Evolutionary conservation across 2,888 invertebrate species (phyloP).

Genomic region (Choristoneura rosaceana): DNA sequence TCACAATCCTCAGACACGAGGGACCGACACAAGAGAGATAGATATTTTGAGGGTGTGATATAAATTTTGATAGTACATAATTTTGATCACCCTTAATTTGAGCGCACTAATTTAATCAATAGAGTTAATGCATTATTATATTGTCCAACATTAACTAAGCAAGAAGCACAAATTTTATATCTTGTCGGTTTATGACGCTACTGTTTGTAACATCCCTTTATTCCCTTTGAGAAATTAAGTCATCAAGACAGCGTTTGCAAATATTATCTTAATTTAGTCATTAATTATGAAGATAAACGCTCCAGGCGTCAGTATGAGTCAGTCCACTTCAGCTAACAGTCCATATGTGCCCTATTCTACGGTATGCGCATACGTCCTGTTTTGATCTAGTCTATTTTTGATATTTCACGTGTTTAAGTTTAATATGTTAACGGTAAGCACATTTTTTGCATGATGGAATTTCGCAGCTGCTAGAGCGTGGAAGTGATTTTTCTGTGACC

Average conservation of each 20-base stretch:
- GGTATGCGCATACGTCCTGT: conserved; percentile 8
- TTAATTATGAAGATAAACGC: conserved; percentile 32
- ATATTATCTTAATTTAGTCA: conserved; percentile 39
- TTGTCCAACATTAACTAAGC: too few relatives aligned
- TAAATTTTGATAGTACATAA: too few relatives aligned
- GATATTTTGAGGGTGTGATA: too few relatives aligned
- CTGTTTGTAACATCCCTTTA: neutral
- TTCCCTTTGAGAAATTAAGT: conserved; percentile 29
- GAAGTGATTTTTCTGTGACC: neutral
- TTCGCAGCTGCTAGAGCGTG: neutral
- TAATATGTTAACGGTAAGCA: neutral
- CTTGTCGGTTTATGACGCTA: neutral
- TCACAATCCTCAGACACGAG: too few relatives aligned
- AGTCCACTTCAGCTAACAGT: conserved; percentile 16
- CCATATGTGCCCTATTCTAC: conserved; percentile 31
- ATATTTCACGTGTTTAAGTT: conserved; percentile 2
- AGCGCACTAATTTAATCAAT: too few relatives aligned
- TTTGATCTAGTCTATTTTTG: conserved; percentile 29
- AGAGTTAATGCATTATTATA: too few relatives aligned
- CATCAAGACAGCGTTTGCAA: conserved; percentile 32
- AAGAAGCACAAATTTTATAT: too few relatives aligned
- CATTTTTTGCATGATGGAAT: neutral
- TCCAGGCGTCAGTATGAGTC: conserved; percentile 28
- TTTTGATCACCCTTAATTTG: too few relatives aligned
- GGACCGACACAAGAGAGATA: too few relatives aligned